phyloP scores from a whole-genome alignment of 1,140 invertebrate species.

The Drosophila melanica region DNA sequence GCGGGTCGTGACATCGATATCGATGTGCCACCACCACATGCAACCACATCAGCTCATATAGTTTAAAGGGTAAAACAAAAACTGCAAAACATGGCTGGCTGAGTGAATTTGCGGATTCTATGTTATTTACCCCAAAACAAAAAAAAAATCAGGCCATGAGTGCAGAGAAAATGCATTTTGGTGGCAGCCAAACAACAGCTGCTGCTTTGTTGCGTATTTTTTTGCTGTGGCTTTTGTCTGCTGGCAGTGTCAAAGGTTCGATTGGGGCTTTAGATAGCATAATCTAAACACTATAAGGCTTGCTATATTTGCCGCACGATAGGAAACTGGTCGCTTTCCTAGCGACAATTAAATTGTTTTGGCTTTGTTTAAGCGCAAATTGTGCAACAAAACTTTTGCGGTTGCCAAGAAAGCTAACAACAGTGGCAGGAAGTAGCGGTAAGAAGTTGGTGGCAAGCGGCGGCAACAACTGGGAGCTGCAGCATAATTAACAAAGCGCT shows the following conservation, averaged over 20 bases:
- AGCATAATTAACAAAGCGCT: slow-evolving; percentile 81
- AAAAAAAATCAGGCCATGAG: not conserved
- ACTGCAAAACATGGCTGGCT: slow-evolving; percentile 29
- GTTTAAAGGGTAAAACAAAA: slow-evolving; percentile 11
- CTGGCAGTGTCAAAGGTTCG: slow-evolving; percentile 30
- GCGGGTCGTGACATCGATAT: slow-evolving; percentile 39
- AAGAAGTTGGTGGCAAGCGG: slow-evolving; percentile 14
- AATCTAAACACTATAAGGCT: slow-evolving; percentile 10
- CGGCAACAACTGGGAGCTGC: slow-evolving; percentile 40
- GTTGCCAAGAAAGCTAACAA: slow-evolving; percentile 68
- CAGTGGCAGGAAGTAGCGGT: slow-evolving; percentile 41
- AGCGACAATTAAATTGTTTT: slow-evolving; percentile 81
- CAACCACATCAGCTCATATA: not conserved
- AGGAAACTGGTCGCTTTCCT: slow-evolving; percentile 28
- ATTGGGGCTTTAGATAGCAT: slow-evolving; percentile 32
- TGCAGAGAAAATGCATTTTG: slow-evolving; percentile 13
- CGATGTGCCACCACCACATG: slow-evolving; percentile 29
- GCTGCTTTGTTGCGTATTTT: slow-evolving; percentile 16
- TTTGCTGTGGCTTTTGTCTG: not conserved
- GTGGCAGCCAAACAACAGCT: slow-evolving; percentile 22
- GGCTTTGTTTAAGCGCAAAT: slow-evolving; percentile 80
- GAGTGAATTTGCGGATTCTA: slow-evolving; percentile 47
- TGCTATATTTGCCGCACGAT: slow-evolving; percentile 5
- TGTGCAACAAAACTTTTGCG: slow-evolving; percentile 81
- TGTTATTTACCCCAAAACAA: not conserved